Evolutionary conservation across 2,797 vertebrate species (phyloP).

Genomic region (Limosa lapponica): DNA sequence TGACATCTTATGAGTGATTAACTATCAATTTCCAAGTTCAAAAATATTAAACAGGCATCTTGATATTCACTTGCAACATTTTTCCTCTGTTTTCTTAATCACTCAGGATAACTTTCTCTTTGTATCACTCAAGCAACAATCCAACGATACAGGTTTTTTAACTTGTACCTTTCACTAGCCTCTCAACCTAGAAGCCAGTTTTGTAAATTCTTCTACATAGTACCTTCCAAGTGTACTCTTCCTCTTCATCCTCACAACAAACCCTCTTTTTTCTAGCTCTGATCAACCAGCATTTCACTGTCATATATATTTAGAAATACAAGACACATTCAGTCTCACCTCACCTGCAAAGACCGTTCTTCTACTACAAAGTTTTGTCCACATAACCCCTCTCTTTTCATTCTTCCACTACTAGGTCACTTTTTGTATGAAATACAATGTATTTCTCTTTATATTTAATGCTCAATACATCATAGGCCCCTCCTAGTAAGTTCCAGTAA

Average conservation of each 20-base stretch:
- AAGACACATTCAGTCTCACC: background rate
- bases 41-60: background rate
- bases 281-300: background rate
- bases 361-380: background rate
- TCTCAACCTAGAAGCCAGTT: background rate
- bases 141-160: background rate
- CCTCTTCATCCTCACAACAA: background rate
- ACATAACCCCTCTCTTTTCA: background rate
- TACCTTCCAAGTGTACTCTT: background rate
- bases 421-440: background rate
- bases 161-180: background rate
- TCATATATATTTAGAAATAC: background rate
- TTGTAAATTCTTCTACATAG: background rate
- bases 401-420: background rate
- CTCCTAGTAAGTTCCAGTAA: background rate
- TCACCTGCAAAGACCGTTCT: background rate
- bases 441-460: background rate
- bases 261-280: background rate
- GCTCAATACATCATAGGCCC: background rate
- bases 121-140: background rate
- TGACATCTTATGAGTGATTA: background rate
- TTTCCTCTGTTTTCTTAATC: background rate
- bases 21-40: background rate
- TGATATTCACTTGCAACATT: background rate
- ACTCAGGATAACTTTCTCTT: background rate